Conservation (phyloP, 2,797 vertebrate genomes). For the Thalassophryne amazonica region DNA sequence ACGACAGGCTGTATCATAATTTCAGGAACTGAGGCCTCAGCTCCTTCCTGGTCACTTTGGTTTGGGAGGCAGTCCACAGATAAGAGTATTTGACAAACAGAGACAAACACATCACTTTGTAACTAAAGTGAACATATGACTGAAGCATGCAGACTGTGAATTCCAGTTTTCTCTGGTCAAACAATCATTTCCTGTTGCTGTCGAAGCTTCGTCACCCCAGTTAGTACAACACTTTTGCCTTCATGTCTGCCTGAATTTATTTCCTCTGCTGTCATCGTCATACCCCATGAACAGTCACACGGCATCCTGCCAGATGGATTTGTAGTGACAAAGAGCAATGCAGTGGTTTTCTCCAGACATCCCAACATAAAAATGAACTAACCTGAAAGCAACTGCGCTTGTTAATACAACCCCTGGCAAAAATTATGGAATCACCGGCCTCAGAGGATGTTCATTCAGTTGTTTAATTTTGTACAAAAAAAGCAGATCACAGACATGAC, state of each 20-base stretch:
- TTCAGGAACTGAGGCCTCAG: conserved; percentile 5
- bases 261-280: background rate
- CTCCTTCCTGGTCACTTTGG: conserved; percentile 4
- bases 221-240: conserved; percentile 7
- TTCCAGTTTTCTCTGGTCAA: conserved; percentile 15
- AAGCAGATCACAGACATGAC: too few species aligned
- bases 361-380: background rate
- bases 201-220: conserved; percentile 20
- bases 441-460: too few species aligned
- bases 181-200: conserved; percentile 6
- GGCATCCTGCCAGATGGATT: background rate
- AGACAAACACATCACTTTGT: conserved; percentile 26
- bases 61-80: conserved; percentile 9
- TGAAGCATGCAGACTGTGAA: conserved; percentile 30
- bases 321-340: background rate
- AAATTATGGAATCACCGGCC: too few species aligned
- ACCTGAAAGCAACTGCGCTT: too few species aligned
- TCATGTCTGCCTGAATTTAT: background rate
- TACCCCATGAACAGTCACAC: background rate
- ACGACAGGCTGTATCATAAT: conserved; percentile 8
- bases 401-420: too few species aligned
- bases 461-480: too few species aligned
- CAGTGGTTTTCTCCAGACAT: background rate
- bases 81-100: conserved; percentile 17
- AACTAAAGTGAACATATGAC: conserved; percentile 22